A percentile compares a stretch with the other conserved stretches of the same genome.
Evolutionary conservation across 2,113 vertebrate species (phyloP).

Genomic region (Entomyzon cyanotis): DNA sequence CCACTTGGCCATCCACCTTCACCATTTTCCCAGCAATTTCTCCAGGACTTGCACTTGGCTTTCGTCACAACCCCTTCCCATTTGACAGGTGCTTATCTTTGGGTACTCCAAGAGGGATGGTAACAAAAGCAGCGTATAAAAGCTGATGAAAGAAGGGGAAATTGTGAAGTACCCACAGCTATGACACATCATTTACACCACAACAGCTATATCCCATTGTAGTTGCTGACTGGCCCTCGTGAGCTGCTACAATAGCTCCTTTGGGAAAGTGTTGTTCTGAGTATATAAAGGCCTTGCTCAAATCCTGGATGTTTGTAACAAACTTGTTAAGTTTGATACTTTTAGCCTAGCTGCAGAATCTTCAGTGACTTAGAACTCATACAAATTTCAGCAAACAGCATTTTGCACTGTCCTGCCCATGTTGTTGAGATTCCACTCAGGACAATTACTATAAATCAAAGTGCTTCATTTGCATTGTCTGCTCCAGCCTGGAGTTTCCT

Average conservation of each 20-base stretch:
- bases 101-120: not conserved
- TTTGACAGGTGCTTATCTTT: not conserved
- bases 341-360: not conserved
- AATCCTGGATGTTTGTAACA: not conserved
- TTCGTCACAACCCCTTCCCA: not conserved
- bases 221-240: not conserved
- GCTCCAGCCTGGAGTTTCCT: not conserved
- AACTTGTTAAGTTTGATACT: not conserved
- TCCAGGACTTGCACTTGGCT: not conserved
- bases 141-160: not conserved
- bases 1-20: not conserved
- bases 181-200: not conserved
- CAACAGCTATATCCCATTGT: rapidly evolving
- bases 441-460: not conserved
- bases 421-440: not conserved
- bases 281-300: not conserved
- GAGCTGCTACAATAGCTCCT: not conserved
- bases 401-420: not conserved
- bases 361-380: not conserved
- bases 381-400: not conserved
- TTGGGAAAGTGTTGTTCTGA: not conserved
- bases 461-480: not conserved
- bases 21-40: not conserved
- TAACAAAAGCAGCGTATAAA: not conserved
- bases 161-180: not conserved